Evolutionary conservation across 2,888 invertebrate species (phyloP), one percentile per base, ranked within the genome.

Genomic region (Phlogophora meticulosa): DNA sequence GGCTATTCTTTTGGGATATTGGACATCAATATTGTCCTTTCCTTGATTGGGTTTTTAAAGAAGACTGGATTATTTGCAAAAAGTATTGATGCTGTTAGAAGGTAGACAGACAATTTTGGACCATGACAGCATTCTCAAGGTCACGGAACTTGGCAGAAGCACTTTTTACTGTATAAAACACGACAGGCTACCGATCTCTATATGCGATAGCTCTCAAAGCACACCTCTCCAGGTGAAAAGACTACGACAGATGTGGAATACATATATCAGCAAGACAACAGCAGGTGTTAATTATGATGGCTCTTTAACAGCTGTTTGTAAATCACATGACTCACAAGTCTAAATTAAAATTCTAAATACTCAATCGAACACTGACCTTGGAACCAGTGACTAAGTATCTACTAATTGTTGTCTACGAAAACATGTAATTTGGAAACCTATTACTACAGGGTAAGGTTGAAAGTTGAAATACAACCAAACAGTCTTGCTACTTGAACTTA

Each of bases 291-390:
- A 20, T 24, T 24, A 40, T 22, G 34, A 72, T 63, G 1, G 24
- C 28, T 28, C 46, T 43, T 49, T 11, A 20, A 75, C 64, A 65
- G 51, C 52, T 75, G 59, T 46, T 59, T 13, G 20, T 36, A 55
- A 51, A 49, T 49, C 56, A 45, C 42, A 56, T 80, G 63, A 80
- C 17, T 80, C 66, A 80, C 28, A 20, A 49, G 7, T 7, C 40
- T 57, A 62, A 80, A 76, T 67, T 61, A 51, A 64, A 72, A 68
- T 42, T 52, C 55, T 69, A 80, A 67, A 79, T 76, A 76, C 22
- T 49, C 42, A 68, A 76, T 68, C 58, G 55, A 68, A 69, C 66
- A 74, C 58, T 62, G 64, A 70, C 48, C 62, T 75, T 59, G 28
- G 53, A 24, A 55, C 56, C 76, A 59, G 38, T 76, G 70, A 79